Conservation (phyloP, 2,888 invertebrate species). For the Aradus depressus region DNA sequence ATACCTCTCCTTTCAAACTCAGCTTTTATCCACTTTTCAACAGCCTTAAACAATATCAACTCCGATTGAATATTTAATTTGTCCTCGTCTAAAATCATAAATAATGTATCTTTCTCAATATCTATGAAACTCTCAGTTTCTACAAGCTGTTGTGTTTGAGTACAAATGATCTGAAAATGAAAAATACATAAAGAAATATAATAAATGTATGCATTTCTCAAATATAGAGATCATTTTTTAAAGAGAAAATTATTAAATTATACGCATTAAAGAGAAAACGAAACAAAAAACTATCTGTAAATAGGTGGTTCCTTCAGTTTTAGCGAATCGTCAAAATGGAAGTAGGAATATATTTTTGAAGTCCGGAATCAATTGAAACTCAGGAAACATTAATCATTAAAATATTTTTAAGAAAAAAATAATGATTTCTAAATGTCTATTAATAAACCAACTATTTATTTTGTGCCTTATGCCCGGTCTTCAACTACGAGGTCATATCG, state of each 20-base stretch:
- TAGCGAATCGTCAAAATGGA: too few species aligned
- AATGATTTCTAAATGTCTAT: too few species aligned
- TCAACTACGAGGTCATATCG: too few species aligned
- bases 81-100: slow-evolving; percentile 63
- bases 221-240: background rate
- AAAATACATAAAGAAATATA: slow-evolving; percentile 6
- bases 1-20: slow-evolving; percentile 45
- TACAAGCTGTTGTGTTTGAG: slow-evolving; percentile 62
- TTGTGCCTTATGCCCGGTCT: too few species aligned
- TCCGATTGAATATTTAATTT: slow-evolving; percentile 63
- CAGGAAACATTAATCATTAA: too few species aligned
- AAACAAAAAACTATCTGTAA: background rate
- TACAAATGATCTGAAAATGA: slow-evolving; percentile 54
- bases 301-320: too few species aligned
- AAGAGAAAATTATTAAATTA: background rate
- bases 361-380: too few species aligned
- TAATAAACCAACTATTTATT: too few species aligned
- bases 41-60: slow-evolving; percentile 61
- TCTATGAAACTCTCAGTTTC: slow-evolving; percentile 66
- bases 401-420: too few species aligned
- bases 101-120: slow-evolving; percentile 59
- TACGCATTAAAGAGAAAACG: background rate
- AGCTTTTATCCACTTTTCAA: slow-evolving; percentile 52
- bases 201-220: background rate
- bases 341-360: too few species aligned